Evolutionary conservation across 2,113 vertebrate genomes (phyloP), one percentile per base, ranked within the genome.

Genomic region (Seriola rivoliana): DNA sequence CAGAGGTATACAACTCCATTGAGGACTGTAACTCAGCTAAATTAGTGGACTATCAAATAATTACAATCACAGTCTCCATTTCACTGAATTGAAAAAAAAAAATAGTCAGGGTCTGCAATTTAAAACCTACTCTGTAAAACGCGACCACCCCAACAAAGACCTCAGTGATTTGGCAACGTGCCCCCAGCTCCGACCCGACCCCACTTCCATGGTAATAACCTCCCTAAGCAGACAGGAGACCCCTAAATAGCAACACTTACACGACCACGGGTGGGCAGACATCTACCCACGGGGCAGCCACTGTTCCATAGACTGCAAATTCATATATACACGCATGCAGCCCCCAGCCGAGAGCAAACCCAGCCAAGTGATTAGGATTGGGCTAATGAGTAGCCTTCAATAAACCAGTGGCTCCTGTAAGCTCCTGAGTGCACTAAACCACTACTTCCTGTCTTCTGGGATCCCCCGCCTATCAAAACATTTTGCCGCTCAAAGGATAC

Each of bases 201-300:
- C 69, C 69, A 65, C 75, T 77, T 83, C 86, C 81, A 67, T 25
- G 13, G 55, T 91, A 91, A 90, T 89, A 88, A 88, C 82, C 74
- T 71, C 80, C 75, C 68, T 25, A 50, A 73, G 75, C 70, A 89
- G 88, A 85, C 90, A 66, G 88, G 74, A 88, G 83, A 88, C 75
- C 84, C 85, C 81, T 86, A 89, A 92, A 91, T 81, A 91, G 85
- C 80, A 81, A 85, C 87, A 88, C 81, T 93, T 82, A 90, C 65
- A 75, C 44, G n/a, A 79, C 86, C 73, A 48, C 68, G 60, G 89
- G 90, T 91, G 86, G 89, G 85, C 81, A 80, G 84, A 68, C 65
- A 67, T 69, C 82, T 23, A 67, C 84, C 84, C 81, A 89, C 7
- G 50, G 65, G 29, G 65, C 80, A 73, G 76, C 82, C 83, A 50